Evolutionary conservation across 2,888 invertebrate genomes (phyloP).

Genomic region (Mythimna lalbum): DNA sequence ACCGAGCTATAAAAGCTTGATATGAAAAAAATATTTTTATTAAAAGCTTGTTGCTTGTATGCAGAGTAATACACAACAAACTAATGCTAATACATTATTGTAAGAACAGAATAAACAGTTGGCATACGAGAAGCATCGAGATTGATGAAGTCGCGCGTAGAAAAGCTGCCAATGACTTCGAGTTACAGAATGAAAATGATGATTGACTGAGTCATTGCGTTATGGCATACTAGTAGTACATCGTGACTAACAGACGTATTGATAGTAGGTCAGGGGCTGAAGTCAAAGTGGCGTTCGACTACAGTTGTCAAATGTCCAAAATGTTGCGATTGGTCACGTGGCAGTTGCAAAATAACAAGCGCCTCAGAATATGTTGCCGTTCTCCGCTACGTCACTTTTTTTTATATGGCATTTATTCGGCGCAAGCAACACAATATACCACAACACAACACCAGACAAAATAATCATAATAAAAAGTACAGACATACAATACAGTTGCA

Average conservation of each 20-base stretch:
- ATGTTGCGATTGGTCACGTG: not conserved
- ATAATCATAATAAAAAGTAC: no score
- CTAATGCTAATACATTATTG: not conserved
- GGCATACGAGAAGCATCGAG: slow-evolving; percentile 8
- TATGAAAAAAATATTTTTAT: no score
- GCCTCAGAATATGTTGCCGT: no score
- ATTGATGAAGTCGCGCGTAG: slow-evolving; percentile 19
- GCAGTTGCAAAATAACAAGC: no score
- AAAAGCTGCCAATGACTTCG: slow-evolving; percentile 36
- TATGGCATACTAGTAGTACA: slow-evolving; percentile 1
- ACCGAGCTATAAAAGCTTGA: no score
- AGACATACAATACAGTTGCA: no score
- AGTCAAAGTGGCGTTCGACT: not conserved
- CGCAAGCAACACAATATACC: no score
- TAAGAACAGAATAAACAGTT: slow-evolving; percentile 19
- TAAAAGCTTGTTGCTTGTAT: no score
- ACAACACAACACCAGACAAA: no score
- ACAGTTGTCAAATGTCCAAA: not conserved
- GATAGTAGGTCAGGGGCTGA: slow-evolving; percentile 3
- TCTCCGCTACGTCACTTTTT: no score
- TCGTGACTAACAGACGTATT: slow-evolving; percentile 5
- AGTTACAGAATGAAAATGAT: not conserved
- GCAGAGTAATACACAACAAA: no score
- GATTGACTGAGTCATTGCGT: slow-evolving; percentile 22
- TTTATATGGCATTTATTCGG: no score